Evolutionary conservation across 2,113 vertebrate genomes (phyloP), one percentile per base, ranked within the genome.

Genomic region (Dipodomys ordii): DNA sequence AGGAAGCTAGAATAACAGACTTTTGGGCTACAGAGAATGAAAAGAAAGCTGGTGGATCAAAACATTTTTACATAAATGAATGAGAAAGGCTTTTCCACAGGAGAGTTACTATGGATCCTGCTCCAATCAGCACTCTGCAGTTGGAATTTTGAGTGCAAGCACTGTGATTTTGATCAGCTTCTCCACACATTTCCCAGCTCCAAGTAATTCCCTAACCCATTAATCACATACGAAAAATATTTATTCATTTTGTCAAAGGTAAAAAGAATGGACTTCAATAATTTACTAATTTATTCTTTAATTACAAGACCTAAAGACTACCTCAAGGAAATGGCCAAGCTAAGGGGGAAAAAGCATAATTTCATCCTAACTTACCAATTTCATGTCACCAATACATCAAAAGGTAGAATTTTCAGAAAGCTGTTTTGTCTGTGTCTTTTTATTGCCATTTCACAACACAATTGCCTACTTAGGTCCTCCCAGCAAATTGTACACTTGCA

Each of bases 381-480:
- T 94, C 39, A 72, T 88, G 96, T 95, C 92, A 87, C 90, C 12
- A 57, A 64, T 67, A 96, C 86, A 96, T 91, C 85, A 90, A 93
- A 96, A 95, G 83, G 60, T 92, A 27, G 27, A 62, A 87, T 92
- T 96, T 90, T 93, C 76, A 71, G 85, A 96, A 95, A 93, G 72
- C 68, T 84, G 49, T 94, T 95, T 96, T 92, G 68, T 49, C 72
- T 78, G 68, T 92, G 44, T 93, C 72, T 92, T 94, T 96, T 87
- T 82, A 78, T 72, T 90, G 90, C 67, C 23, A 46, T 84, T 94
- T 94, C 76, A 74, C 68, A 62, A 77, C 46, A 84, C 32, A 95
- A 83, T 74, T 88, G 53, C 73, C 79, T 82, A 15, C 79, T 62
- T 74, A 57, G 72, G 16, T 60, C 20, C 68, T 92, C n/a, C 46